Percentiles rank a stretch among this genome's conserved stretches.
Conservation (phyloP, 2,888 invertebrate genomes). For the Epinotia bilunana region DNA sequence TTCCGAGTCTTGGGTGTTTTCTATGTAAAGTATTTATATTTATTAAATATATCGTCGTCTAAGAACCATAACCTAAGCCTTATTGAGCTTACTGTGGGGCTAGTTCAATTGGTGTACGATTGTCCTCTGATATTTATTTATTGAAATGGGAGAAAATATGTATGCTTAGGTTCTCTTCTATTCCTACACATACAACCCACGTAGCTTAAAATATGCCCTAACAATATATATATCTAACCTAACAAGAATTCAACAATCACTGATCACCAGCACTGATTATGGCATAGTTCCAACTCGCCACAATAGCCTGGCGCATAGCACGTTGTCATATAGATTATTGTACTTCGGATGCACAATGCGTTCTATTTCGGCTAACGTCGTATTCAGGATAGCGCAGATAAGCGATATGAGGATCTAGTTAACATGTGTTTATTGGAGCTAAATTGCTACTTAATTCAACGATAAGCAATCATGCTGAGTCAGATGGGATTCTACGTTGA, state of each 20-base stretch:
- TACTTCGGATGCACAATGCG: slow-evolving; percentile 63
- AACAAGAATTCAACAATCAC: slow-evolving; percentile 51
- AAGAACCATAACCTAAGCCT: too few relatives aligned
- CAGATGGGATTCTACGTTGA: too few relatives aligned
- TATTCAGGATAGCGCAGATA: too few relatives aligned
- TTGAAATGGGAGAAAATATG: too few relatives aligned
- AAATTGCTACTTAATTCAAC: slow-evolving; percentile 13
- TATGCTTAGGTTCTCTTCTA: not conserved
- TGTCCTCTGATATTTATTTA: too few relatives aligned
- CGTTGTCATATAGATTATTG: slow-evolving; percentile 70
- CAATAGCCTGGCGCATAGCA: slow-evolving; percentile 59
- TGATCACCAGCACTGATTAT: slow-evolving; percentile 58
- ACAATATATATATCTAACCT: too few relatives aligned
- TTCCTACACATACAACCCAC: not conserved
- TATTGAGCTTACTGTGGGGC: too few relatives aligned
- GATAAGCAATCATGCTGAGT: not conserved
- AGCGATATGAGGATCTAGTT: slow-evolving; percentile 34
- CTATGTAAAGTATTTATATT: too few relatives aligned
- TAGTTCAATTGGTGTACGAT: too few relatives aligned
- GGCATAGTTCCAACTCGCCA: slow-evolving; percentile 73
- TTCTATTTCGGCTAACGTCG: slow-evolving; percentile 67
- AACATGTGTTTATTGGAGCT: slow-evolving; percentile 29
- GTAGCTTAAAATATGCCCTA: not conserved
- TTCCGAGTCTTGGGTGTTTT: too few relatives aligned
- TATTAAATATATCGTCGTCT: too few relatives aligned